Evolutionary conservation across 2,888 invertebrate species (phyloP), one percentile per base, ranked within the genome.

Genomic region (Cylindroiulus punctatus): DNA sequence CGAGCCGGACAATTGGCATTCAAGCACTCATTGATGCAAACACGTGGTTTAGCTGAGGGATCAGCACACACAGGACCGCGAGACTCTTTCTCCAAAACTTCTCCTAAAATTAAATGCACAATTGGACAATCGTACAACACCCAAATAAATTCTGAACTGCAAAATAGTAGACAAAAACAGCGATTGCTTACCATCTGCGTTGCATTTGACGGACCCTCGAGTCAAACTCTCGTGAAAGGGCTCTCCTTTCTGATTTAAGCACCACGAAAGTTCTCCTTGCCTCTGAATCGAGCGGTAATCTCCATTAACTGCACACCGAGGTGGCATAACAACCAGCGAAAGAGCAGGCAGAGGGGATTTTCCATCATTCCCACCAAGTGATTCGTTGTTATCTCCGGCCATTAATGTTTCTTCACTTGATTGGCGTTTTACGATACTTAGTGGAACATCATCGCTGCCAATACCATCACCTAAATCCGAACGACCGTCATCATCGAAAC

Each of bases 11-110:
- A 91, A 17, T 88, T 85, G 17, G 90, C 89, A 40, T 88, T 88
- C 10, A 90, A 87, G 85, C 91, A 91, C 87, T 90, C 89, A 81
- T 89, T 89, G 12, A 87, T 87, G 86, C 91, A 91, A 47, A 91
- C 89, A 86, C 88, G 88, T 3, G 90, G 89, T 81, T 88, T 87
- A 65, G 88, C 88, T 0, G 88, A 88, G 1, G 88, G 88, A 57
- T 88, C 88, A 5, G 89, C 88, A 87, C 90, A 90, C 26, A 90
- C 88, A 22, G 89, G 88, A 0, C 89, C 89, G 14, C 88, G 85
- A 14, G 88, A 87, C 22, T 89, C 88, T 44, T 89, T 87, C 84
- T 89, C 89, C 22, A 89, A 44, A n/a, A 90, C 88, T 81, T 88
- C 89, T 82, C 89, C 89, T 89, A 87, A 42, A 30, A 82, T 40